phyloP scores from a whole-genome alignment of 2,888 invertebrate genomes.

The Ectemnius cavifrons region DNA sequence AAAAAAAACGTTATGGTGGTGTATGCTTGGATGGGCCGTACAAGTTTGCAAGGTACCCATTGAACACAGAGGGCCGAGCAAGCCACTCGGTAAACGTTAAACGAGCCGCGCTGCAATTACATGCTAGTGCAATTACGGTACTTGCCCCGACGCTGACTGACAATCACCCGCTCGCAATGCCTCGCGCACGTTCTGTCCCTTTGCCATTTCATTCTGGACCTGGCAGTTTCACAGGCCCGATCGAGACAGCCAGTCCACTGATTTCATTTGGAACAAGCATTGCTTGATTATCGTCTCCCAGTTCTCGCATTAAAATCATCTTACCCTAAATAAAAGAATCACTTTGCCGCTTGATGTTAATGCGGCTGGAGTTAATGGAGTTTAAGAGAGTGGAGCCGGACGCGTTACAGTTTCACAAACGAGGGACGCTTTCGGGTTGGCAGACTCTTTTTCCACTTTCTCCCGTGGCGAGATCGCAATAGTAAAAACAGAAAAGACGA shows the following conservation, averaged over 20 bases:
- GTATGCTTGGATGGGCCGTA: too few relatives aligned
- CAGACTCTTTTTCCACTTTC: slow-evolving; percentile 49
- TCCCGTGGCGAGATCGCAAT: slow-evolving; percentile 31
- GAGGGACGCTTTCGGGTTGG: slow-evolving; percentile 5
- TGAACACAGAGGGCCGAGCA: slow-evolving; percentile 37
- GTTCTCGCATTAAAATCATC: too few relatives aligned
- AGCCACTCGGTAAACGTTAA: slow-evolving; percentile 35
- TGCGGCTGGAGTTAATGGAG: too few relatives aligned
- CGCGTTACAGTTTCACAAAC: neutral
- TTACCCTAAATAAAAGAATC: too few relatives aligned
- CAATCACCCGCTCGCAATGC: slow-evolving; percentile 31
- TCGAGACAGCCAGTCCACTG: slow-evolving; percentile 5
- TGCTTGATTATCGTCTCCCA: too few relatives aligned
- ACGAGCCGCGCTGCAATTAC: slow-evolving; percentile 47
- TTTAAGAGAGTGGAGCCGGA: too few relatives aligned
- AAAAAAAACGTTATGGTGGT: too few relatives aligned
- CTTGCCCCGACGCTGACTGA: slow-evolving; percentile 35
- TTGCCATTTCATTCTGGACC: slow-evolving; percentile 47
- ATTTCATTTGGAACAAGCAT: too few relatives aligned
- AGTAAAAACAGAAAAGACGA: slow-evolving; percentile 34
- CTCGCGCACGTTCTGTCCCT: slow-evolving; percentile 31
- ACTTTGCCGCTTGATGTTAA: too few relatives aligned
- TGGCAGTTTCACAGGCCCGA: slow-evolving; percentile 35
- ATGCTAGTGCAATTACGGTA: slow-evolving; percentile 41
- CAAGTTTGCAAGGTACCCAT: slow-evolving; percentile 16